Percentiles rank a stretch among this genome's conserved stretches.
phyloP scores from a whole-genome alignment of 2,113 vertebrate genomes.

The Limanda limanda region DNA sequence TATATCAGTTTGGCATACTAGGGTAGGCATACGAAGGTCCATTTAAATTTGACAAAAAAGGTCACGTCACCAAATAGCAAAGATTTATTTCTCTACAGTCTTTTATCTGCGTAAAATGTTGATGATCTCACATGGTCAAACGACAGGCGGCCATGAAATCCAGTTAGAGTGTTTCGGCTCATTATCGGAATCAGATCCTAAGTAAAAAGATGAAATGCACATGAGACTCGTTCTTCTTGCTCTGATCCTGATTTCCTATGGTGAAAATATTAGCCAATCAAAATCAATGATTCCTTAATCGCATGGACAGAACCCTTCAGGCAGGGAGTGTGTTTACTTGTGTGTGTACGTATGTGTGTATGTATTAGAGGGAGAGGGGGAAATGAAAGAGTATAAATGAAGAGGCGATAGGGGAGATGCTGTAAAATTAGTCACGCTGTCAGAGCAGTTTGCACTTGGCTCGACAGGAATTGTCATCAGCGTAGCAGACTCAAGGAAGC shows the following conservation, averaged over 20 bases:
- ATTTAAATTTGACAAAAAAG: no score
- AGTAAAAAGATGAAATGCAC: slow-evolving; percentile 63
- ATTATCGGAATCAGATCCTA: slow-evolving; percentile 47
- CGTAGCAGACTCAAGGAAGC: slow-evolving; percentile 83
- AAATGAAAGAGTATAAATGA: slow-evolving; percentile 58
- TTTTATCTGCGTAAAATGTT: not conserved
- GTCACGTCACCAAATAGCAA: no score
- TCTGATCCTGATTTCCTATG: slow-evolving; percentile 67
- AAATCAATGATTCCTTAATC: slow-evolving; percentile 54
- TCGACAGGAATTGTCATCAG: slow-evolving; percentile 86
- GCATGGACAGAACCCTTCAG: slow-evolving; percentile 59
- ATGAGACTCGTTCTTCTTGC: slow-evolving; percentile 31
- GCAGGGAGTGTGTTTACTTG: slow-evolving; percentile 25
- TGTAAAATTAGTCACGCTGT: slow-evolving; percentile 87
- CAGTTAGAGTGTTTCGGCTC: slow-evolving; percentile 9
- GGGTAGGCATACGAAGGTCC: no score
- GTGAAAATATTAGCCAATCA: slow-evolving; percentile 59
- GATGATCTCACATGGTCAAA: not conserved
- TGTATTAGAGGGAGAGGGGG: not conserved
- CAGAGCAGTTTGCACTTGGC: slow-evolving; percentile 86
- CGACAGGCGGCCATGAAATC: not conserved
- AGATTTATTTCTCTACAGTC: not conserved
- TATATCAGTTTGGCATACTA: not conserved
- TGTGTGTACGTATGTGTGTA: slow-evolving; percentile 14
- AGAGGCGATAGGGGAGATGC: slow-evolving; percentile 51